Evolutionary conservation across 1,140 invertebrate species (phyloP), one percentile per base, ranked within the genome.

Genomic region (Cecropterus lyciades): DNA sequence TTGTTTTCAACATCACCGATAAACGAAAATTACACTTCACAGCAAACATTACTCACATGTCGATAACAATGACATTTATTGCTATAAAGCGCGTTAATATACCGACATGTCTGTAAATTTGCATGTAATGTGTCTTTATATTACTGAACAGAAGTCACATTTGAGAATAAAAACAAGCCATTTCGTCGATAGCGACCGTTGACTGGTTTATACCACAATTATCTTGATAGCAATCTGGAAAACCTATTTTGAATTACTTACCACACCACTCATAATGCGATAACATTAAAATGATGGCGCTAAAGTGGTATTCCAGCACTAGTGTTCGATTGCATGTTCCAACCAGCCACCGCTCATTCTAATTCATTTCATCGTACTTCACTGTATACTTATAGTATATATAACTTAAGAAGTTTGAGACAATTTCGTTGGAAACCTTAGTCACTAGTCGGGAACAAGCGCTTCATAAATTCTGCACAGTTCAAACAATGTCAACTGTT

Each of bases 401-500:
- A n/a, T n/a, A n/a, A n/a, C n/a, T n/a, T 45, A 45, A 11, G 43
- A 45, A 16, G 5, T 17, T 16, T 45, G 15, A 1, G n/a, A 16
- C n/a, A n/a, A n/a, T n/a, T n/a, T n/a, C 30, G 45, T 20, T 10
- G 17, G 1, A 15, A 48, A 5, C 30, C 11, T 27, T 30, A 24
- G 51, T 60, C 57, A 48, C 14, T 48, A 5, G 15, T n/a, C n/a
- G n/a, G n/a, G n/a, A n/a, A n/a, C n/a, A 37, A 33, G 13, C 13
- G 45, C 24, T 27, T 48, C 46, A 49, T 33, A 15, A 59, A 60
- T 60, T 48, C 20, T 17, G 30, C n/a, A n/a, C 14, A 62, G 57
- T 49, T 49, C 57, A 62, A 51, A 10, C 17, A 59, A 69, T 81
- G 85, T 87, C 78, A 87, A 70, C 33, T 77, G 62, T 77, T 80